Base-by-base conservation (phyloP, 1,140 invertebrate species). In the Physella acuta region DNA sequence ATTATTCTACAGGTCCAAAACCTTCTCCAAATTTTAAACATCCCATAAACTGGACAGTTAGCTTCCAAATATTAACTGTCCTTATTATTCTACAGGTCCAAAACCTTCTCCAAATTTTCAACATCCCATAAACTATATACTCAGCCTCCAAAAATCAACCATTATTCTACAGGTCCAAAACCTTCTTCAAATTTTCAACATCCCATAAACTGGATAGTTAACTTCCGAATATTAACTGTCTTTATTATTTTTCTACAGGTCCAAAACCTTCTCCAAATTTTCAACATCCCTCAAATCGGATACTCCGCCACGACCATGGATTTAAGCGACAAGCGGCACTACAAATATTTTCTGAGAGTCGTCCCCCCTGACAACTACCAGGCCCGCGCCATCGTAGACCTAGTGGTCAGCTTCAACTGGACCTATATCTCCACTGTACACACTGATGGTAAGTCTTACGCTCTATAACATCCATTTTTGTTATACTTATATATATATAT, bases 301-400 rank as follows among this genome's bases (percentile, higher is more conserved):
- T 94, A 93, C 84, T 92, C 91, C 1, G 90, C 92, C 3, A 94
- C 92, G 8, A 90, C 89, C 37, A 88, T 87, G 72, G 91, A 92
- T 82, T 85, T 94, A 39, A 92, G 91, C 70, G 90, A 92, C 79
- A 93, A 93, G 81, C 88, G 88, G 72, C 86, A 91, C 73, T 94
- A 91, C 84, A 89, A 89, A 65, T 92, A 91, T 75, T 94, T 93
- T 85, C 83, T 93, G 70, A 86, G 93, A 24, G 92, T 93, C 2
- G 92, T 94, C 5, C 92, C 93, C 17, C 91, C 91, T 0, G 93
- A 94, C 86, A 89, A 89, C 71, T 91, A 91, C 84, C 92, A 94
- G 85, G 92, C 92, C 1, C 88, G 90, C 77, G 90, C 91, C 30
- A 88, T 94, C 75, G 86, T 91, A 52, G 90, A 92, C 79, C 84